phyloP scores from a whole-genome alignment of 2,888 invertebrate species.

The Litoditis marina region DNA sequence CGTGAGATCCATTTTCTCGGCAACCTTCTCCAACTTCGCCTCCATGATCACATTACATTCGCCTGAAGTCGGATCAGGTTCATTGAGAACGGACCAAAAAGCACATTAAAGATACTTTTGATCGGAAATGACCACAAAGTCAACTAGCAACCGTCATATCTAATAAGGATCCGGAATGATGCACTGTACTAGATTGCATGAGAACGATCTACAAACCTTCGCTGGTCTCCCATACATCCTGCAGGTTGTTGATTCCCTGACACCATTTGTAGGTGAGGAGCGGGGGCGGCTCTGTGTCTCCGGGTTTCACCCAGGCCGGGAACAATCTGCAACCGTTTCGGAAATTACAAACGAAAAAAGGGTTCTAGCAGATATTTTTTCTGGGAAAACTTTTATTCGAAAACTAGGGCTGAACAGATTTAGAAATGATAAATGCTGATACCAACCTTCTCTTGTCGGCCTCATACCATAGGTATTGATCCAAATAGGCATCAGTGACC shows the following conservation, averaged over 20 bases:
- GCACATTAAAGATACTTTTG: neutral
- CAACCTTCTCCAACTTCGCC: conserved; percentile 95
- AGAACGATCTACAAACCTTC: too few species aligned
- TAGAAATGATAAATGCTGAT: neutral
- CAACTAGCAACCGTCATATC: too few species aligned
- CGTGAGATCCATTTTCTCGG: conserved; percentile 98
- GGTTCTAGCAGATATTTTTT: neutral
- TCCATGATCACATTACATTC: conserved; percentile 97
- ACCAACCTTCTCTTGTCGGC: conserved; percentile 80
- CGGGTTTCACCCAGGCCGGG: conserved; percentile 98
- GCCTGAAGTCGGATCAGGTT: conserved; percentile 63
- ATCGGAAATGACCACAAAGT: neutral
- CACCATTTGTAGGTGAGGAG: conserved; percentile 90
- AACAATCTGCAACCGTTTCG: conserved; percentile 70
- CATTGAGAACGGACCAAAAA: neutral
- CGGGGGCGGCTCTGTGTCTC: conserved; percentile 89
- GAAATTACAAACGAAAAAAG: neutral
- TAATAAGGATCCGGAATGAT: too few species aligned
- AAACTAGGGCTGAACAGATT: neutral
- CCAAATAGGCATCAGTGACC: conserved; percentile 97
- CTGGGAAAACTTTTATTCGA: neutral
- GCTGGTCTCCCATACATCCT: conserved; percentile 97
- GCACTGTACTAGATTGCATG: too few species aligned
- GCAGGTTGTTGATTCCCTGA: conserved; percentile 69
- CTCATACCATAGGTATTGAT: conserved; percentile 96